These are phyloP conservation scores for Papilio gigon DNA, from an alignment of 2,888 invertebrate species.

Conservation along the genomic window DNA sequence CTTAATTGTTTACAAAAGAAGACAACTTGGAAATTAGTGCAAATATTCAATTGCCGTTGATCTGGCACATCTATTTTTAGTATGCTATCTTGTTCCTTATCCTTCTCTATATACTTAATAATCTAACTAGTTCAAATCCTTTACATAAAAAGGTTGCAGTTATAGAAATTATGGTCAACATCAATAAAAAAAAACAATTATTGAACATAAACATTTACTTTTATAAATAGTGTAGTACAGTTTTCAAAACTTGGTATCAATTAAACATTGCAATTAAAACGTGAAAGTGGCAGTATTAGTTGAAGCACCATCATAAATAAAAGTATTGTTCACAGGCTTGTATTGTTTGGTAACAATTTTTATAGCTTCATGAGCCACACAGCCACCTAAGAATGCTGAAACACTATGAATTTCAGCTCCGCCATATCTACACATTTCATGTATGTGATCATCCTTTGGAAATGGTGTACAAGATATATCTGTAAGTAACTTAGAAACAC, in stretches of 20 bases:
- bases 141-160: too few species aligned
- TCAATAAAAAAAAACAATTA: not conserved
- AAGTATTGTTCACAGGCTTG: constrained; percentile 97
- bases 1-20: not conserved
- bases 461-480: constrained; percentile 92
- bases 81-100: too few species aligned
- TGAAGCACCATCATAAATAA: constrained; percentile 96
- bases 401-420: constrained; percentile 97
- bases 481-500: constrained; percentile 87
- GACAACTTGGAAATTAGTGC: not conserved
- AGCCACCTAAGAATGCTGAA: constrained; percentile 95
- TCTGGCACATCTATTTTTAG: too few species aligned
- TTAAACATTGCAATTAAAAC: constrained; percentile 77
- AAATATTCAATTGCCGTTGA: not conserved
- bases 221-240: constrained; percentile 1
- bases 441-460: constrained; percentile 95
- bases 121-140: too few species aligned
- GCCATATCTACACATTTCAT: constrained; percentile 97
- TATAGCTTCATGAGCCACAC: constrained; percentile 97
- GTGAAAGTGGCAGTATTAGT: constrained; percentile 92
- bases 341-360: constrained; percentile 98
- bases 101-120: too few species aligned
- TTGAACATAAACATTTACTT: not conserved
- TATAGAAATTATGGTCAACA: too few species aligned
- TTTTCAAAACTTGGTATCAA: constrained; percentile 24